Base-by-base conservation (phyloP, 2,888 invertebrate genomes). In the Ametastegia equiseti region DNA sequence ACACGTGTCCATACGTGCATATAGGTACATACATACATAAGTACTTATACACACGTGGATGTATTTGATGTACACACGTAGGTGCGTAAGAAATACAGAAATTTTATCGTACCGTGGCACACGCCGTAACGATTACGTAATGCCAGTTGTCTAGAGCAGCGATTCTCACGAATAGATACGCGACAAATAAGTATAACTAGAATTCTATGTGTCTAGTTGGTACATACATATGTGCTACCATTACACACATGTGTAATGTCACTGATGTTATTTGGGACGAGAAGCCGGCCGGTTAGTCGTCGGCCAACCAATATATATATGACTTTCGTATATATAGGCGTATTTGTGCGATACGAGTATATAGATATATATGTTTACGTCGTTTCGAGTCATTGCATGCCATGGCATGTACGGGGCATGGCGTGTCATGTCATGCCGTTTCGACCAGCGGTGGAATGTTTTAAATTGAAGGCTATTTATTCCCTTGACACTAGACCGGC, bases 401-500 rank as follows among this genome's bases (percentile, higher is more conserved):
- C 33, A 63, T 30, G 47, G 9, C 50, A 50, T n/a, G 50, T 50
- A n/a, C 6, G n/a, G 4, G 47, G 45, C 45, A 42, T 42, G 2
- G 9, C 54, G n/a, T 54, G n/a, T n/a, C n/a, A n/a, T 63, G 63
- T 30, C 36, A 42, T 6, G n/a, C 63, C 36, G 42, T 69, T 42
- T 69, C 42, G 36, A n/a, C 33, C 47, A 11, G 7, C 73, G 30
- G 47, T 47, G 73, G 73, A 73, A 73, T 73, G 73, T 73, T 73
- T 73, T 73, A 73, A 73, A 73, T 73, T 73, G 73, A 73, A 73
- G 73, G 50, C 73, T 73, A 73, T 73, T 73, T 73, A 50, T 73
- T 73, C 47, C 30, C 73, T 73, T 73, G 73, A 73, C 73, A 73
- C 73, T n/a, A 39, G 27, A 69, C 42, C 63, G 73, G 50, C 50